Base-by-base conservation (phyloP, 1,140 invertebrate species). In the Thaumetopoea pityocampa region DNA sequence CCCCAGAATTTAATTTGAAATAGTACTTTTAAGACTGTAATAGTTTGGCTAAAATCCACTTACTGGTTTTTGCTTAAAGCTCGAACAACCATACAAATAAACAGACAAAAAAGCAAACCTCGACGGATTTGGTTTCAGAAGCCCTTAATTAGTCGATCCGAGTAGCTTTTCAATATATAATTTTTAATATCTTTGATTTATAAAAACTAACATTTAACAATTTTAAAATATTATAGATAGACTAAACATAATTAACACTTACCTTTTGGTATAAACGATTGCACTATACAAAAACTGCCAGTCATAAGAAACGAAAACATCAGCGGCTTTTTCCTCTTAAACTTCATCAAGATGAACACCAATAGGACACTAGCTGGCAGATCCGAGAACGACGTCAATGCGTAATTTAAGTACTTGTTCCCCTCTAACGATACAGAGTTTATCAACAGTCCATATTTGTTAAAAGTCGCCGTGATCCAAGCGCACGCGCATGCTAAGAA, bases 391-490 rank as follows among this genome's bases (percentile, higher is more conserved):
- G 37, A 33, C 12, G 38, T 49, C 32, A 49, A 17, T 7, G 37
- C 46, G n/a, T 49, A 49, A 20, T 49, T 49, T 7, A 49, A 2
- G 19, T 49, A 35, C 6, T 41, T 49, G 23, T 42, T 49, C 15
- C 46, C 46, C 36, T 49, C 46, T 2, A 49, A 18, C 19, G 24
- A 30, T 0, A 49, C 46, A 1, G 46, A 41, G 10, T 49, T 41
- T 28, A 49, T 41, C 14, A 49, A 12, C 4, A 49, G 23, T n/a
- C 27, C 26, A 8, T 49, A 49, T 30, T 41, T 49, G 10, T 41
- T 49, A 14, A 49, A 49, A 0, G 30, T 35, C 0, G 46, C 17
- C 3, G 32, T 36, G 11, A 41, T 36, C 46, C 46, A 49, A 7
- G 26, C 32, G 19, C 46, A 49, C 7, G 19, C 17, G 9, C 46